Percentiles rank a stretch among this genome's conserved stretches.
These are phyloP conservation scores for Ferrisia virgata DNA, from an alignment of 2,888 invertebrate genomes.

Conservation along the genomic window DNA sequence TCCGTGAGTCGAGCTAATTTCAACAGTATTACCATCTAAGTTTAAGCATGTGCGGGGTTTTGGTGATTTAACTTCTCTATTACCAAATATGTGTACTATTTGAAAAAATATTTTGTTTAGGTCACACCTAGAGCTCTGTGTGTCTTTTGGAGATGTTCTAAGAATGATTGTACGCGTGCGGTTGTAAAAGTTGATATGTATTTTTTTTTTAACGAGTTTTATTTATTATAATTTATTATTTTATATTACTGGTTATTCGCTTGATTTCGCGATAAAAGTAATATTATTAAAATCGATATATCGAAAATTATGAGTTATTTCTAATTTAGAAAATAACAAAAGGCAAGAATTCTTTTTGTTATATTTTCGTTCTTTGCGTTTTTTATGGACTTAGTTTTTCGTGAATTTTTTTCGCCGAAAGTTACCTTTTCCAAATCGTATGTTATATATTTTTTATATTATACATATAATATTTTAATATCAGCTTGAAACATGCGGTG, in stretches of 20 bases:
- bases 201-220: slow-evolving; percentile 13
- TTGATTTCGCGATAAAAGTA: not conserved
- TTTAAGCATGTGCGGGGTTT: slow-evolving; percentile 25
- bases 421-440: not conserved
- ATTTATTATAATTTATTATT: not conserved
- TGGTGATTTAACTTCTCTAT: not conserved
- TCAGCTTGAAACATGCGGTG: not conserved
- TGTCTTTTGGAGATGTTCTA: not conserved
- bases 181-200: not conserved
- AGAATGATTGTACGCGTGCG: not conserved
- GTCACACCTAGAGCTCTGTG: not conserved
- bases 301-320: not conserved
- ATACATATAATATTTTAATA: not conserved
- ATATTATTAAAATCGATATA: not conserved
- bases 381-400: not conserved
- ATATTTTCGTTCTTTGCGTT: not conserved
- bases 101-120: slow-evolving; percentile 29
- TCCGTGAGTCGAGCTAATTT: slow-evolving; percentile 8
- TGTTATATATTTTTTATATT: not conserved
- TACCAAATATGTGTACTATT: not conserved
- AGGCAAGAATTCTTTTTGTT: not conserved
- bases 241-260: not conserved
- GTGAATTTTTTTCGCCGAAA: not conserved
- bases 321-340: too few relatives aligned
- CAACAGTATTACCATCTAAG: slow-evolving; percentile 34